Percentiles rank a stretch among this genome's conserved stretches.
Conservation (phyloP, 1,140 invertebrate genomes). For the Lordiphosa clarofinis region DNA sequence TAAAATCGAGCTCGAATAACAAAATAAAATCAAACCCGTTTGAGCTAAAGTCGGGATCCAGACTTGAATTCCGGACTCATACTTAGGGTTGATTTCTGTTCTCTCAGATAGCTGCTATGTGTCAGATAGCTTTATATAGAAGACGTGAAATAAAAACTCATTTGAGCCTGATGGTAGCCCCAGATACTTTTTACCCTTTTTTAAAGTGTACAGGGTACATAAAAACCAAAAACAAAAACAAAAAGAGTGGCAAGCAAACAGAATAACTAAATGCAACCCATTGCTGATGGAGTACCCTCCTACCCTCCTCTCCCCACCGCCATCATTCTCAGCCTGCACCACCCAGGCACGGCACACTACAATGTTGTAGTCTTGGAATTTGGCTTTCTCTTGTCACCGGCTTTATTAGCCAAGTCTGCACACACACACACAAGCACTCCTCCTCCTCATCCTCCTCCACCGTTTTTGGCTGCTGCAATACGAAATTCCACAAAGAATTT, state of each 20-base stretch:
- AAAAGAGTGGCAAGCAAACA: conserved; percentile 59
- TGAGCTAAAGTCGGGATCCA: no score
- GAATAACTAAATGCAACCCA: conserved; percentile 64
- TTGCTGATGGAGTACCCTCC: conserved; percentile 8
- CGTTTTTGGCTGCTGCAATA: conserved; percentile 45
- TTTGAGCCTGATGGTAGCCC: no score
- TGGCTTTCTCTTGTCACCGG: conserved; percentile 74
- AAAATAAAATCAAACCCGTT: no score
- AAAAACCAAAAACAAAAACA: background rate
- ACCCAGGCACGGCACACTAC: conserved; percentile 55
- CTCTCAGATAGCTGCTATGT: no score
- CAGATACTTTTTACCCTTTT: no score
- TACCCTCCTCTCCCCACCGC: background rate
- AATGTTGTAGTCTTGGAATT: conserved; percentile 71
- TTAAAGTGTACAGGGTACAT: no score
- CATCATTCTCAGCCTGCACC: conserved; percentile 20
- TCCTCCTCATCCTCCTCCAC: conserved; percentile 10
- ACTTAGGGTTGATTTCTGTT: no score
- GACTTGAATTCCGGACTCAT: no score
- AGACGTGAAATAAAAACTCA: no score
- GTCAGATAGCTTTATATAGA: no score
- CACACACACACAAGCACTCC: background rate
- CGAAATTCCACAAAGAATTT: conserved; percentile 73
- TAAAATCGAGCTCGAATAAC: no score
- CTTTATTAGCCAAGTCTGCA: conserved; percentile 72